Evolutionary conservation across 2,113 vertebrate genomes (phyloP), one percentile per base, ranked within the genome.

Genomic region (Heptranchias perlo): DNA sequence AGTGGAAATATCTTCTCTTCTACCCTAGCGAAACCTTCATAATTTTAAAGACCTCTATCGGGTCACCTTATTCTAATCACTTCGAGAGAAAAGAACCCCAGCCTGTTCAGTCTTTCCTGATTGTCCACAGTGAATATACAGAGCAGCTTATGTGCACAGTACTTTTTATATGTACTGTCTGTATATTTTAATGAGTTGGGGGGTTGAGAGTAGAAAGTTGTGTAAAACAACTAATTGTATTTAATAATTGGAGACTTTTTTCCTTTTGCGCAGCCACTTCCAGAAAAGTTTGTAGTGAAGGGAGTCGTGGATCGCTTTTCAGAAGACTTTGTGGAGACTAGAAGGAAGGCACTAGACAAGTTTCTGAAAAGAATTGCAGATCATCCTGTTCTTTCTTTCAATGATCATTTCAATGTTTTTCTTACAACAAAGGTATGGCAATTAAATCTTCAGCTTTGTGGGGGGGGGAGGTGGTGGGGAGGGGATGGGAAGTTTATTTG

Each of bases 241-340:
- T 18, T 39, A 62, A 6, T 64, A 92, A 93, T 23, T 62, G 35
- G 31, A 62, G 16, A 93, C 61, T 54, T 2, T 62, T 44, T 31
- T 61, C 49, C 94, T 96, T 8, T 89, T 93, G 96, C 87, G 52
- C 96, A 99, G 99, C 99, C 99, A 0, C 97, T 99, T 96, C 99
- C 99, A 49, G 99, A 99, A 97, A 99, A 99, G 97, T 99, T 99
- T 96, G 99, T 99, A 96, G 98, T 99, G 97, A 99, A 99, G 96
- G 99, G 99, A 2, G 99, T 99, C 39, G 99, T 99, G 0, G 99
- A 99, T 96, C 98, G 99, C 18, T 99, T 99, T 97, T 99, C 99
- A 4, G 99, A 99, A 97, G 99, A 99, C 96, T 99, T 99, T 18
- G 99, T 99, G 96, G 99, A 99, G 97, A 99, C 99, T 0, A 98